Evolutionary conservation across 2,797 vertebrate species (phyloP), one percentile per base, ranked within the genome.

Genomic region (Characodon lateralis): DNA sequence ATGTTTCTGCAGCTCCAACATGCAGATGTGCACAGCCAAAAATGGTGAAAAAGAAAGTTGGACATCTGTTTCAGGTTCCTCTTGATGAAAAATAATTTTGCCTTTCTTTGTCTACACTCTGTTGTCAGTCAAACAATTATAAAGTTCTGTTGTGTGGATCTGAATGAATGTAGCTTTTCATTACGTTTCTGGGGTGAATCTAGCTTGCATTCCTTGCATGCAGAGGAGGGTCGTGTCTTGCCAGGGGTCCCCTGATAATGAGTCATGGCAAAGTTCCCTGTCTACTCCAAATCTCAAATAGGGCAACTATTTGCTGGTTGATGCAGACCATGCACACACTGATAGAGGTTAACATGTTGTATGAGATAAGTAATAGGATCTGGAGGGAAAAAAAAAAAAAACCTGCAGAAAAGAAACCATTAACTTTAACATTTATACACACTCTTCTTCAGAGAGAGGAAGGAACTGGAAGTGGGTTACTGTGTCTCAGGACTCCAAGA

Each of bases 381-480:
- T 71, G n/a, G 39, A 83, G 78, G 71, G 82, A 85, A 89, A 86
- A 84, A 83, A 43, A 83, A 43, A 28, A 35, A 41, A 65, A 65
- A 76, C 12, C 84, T 88, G 89, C 82, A 89, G 91, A 90, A 89
- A 77, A 77, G 79, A 85, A 91, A 84, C 56, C 26, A 74, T 87
- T 89, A 82, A 72, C 82, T 73, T 83, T 81, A 87, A 84, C 84
- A 70, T 92, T 92, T 73, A 76, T 46, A 77, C 83, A 77, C 74
- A 78, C 51, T 76, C 78, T 48, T 31, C 71, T 79, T 71, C 14
- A 31, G 72, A 77, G 83, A 87, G 89, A 88, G 89, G 89, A 90
- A 92, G 93, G 92, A 94, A 93, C 85, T 92, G 83, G 90, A 95
- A 93, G 77, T 94, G 90, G 94, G 92, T 94, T 92, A 95, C 87